Conservation (phyloP, 1,140 invertebrate species). For the Halyomorpha halys region DNA sequence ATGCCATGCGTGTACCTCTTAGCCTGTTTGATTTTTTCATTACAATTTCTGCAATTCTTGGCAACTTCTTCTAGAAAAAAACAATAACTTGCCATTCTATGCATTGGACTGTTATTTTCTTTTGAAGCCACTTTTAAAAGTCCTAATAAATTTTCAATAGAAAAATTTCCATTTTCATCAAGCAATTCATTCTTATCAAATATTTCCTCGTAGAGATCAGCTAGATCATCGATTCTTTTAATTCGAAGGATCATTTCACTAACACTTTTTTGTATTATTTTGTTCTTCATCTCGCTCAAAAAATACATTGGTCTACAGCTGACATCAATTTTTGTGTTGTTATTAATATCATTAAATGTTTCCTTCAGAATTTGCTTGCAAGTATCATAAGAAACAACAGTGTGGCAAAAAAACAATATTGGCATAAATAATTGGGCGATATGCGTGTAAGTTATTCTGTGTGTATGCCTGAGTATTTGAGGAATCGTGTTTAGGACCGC, state of each 20-base stretch:
- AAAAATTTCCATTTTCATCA: constrained; percentile 1
- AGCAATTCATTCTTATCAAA: not conserved
- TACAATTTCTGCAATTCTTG: not conserved
- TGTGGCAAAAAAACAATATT: not conserved
- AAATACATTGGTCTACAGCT: too few species aligned
- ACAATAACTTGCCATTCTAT: not conserved
- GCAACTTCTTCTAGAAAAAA: not conserved
- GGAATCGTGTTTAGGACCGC: not conserved
- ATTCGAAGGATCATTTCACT: too few species aligned
- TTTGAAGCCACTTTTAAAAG: not conserved
- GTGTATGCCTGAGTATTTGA: not conserved
- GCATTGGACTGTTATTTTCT: not conserved
- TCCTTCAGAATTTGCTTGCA: not conserved
- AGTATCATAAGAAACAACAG: not conserved
- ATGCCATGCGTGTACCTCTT: not conserved
- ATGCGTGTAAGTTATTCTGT: not conserved
- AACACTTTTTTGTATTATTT: too few species aligned
- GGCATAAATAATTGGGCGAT: not conserved
- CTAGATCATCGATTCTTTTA: too few species aligned
- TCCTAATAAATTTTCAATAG: not conserved
- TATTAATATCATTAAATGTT: not conserved
- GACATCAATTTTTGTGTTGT: not conserved
- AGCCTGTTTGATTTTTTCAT: not conserved
- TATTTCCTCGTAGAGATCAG: too few species aligned
- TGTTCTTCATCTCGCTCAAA: too few species aligned